Percentiles rank a stretch among this genome's conserved stretches.
These are phyloP conservation scores for Papilio aristodemus DNA, from an alignment of 1,140 invertebrate species.

Conservation along the genomic window DNA sequence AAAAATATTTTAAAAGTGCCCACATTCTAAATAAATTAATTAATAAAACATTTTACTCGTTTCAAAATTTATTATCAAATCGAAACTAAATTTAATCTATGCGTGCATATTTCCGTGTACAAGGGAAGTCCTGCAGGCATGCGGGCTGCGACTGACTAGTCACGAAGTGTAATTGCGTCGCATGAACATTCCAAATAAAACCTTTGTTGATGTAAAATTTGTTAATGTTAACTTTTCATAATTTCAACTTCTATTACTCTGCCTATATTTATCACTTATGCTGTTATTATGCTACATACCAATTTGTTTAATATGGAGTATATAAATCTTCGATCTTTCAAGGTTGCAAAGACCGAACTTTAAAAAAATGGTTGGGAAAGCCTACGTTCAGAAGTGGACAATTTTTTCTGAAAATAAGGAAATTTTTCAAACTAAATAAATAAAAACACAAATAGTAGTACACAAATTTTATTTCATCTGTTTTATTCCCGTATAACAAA, in stretches of 20 bases:
- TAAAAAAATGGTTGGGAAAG: no score
- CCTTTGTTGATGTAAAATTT: conserved; percentile 27
- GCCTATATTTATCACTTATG: no score
- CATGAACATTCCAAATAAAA: not conserved
- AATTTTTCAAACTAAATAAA: not conserved
- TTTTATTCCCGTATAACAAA: conserved; percentile 40
- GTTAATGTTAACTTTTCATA: no score
- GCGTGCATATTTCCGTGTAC: not conserved
- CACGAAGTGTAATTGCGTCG: conserved; percentile 5
- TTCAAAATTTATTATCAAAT: not conserved
- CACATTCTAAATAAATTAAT: no score
- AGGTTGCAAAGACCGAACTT: no score
- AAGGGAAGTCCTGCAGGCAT: not conserved
- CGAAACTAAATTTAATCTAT: not conserved
- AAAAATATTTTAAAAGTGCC: conserved; percentile 4
- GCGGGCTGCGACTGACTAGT: conserved; percentile 7
- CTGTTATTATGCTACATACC: no score
- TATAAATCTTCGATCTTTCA: no score
- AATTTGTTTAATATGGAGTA: no score
- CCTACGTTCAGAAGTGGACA: no score
- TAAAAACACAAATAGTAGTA: conserved; percentile 23
- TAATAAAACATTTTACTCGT: no score
- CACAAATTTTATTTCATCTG: conserved; percentile 33
- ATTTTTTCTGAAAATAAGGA: no score
- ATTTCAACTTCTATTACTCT: no score